Conservation (phyloP, 2,888 invertebrate genomes). For the Microchrysa polita region DNA sequence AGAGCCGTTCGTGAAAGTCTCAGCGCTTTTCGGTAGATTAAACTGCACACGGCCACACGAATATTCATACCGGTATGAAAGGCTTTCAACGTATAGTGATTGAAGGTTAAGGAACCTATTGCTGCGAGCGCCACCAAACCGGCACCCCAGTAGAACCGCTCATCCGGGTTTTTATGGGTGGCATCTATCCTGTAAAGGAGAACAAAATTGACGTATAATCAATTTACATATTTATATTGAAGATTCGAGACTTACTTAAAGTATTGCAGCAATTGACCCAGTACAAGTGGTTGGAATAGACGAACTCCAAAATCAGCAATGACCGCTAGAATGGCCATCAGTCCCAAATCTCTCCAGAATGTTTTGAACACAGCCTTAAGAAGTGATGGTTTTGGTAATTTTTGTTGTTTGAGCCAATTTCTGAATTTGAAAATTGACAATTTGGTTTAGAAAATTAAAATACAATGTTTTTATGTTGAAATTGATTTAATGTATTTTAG, state of each 20-base stretch:
- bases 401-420: conserved; percentile 50
- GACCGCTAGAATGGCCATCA: conserved; percentile 46
- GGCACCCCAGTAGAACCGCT: conserved; percentile 58
- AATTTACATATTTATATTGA: neutral
- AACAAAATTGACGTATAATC: neutral
- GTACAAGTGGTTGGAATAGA: conserved; percentile 51
- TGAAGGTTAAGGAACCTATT: conserved; percentile 64
- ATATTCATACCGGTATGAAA: conserved; percentile 84
- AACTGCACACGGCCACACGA: conserved; percentile 81
- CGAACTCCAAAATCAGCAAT: conserved; percentile 51
- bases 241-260: conserved; percentile 48
- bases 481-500: no score
- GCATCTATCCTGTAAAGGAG: neutral
- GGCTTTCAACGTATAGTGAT: conserved; percentile 75
- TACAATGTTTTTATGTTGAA: no score
- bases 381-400: conserved; percentile 49
- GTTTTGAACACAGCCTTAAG: conserved; percentile 51
- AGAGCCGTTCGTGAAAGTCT: conserved; percentile 75
- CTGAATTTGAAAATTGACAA: conserved; percentile 43
- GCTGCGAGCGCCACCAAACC: conserved; percentile 61
- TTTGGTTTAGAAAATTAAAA: no score
- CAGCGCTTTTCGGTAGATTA: conserved; percentile 86
- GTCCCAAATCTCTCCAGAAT: conserved; percentile 52
- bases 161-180: neutral
- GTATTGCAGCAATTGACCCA: conserved; percentile 51